Evolutionary conservation across 2,797 vertebrate genomes (phyloP).

Genomic region (Argentina silus): DNA sequence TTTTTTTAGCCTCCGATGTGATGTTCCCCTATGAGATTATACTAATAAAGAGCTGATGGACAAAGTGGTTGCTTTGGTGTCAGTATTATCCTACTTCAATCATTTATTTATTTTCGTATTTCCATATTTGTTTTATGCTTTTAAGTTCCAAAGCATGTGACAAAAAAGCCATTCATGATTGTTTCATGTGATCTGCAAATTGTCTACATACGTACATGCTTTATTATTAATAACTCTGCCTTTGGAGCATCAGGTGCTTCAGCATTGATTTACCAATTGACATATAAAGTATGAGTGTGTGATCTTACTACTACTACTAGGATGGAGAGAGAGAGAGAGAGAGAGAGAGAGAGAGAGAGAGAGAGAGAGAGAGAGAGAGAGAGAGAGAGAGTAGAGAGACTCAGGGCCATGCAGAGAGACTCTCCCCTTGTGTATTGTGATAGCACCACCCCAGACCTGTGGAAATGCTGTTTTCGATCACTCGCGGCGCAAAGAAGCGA

Average conservation of each 20-base stretch:
- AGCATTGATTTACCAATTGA: too few species aligned
- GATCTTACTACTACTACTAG: too few species aligned
- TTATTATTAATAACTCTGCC: too few species aligned
- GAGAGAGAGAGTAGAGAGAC: not conserved
- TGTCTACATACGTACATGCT: too few species aligned
- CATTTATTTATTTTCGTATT: too few species aligned
- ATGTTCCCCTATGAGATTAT: conserved; percentile 52
- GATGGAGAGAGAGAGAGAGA: too few species aligned
- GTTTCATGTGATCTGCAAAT: too few species aligned
- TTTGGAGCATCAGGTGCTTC: too few species aligned
- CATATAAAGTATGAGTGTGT: too few species aligned
- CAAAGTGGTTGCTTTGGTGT: conserved; percentile 21
- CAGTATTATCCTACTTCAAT: not conserved
- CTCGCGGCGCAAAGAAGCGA: conserved; percentile 25
- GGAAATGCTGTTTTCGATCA: conserved; percentile 47
- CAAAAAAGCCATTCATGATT: too few species aligned
- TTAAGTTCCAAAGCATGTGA: too few species aligned
- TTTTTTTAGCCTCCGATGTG: conserved; percentile 54
- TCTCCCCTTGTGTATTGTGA: conserved; percentile 38
- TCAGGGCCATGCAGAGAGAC: conserved; percentile 1
- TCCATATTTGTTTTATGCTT: not conserved
- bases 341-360: conserved; percentile 8
- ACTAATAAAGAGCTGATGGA: conserved; percentile 61
- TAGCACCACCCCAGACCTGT: conserved; percentile 23
- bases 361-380: not conserved